These are phyloP conservation scores for Leistus spinibarbis DNA, from an alignment of 2,888 invertebrate species.

Conservation along the genomic window DNA sequence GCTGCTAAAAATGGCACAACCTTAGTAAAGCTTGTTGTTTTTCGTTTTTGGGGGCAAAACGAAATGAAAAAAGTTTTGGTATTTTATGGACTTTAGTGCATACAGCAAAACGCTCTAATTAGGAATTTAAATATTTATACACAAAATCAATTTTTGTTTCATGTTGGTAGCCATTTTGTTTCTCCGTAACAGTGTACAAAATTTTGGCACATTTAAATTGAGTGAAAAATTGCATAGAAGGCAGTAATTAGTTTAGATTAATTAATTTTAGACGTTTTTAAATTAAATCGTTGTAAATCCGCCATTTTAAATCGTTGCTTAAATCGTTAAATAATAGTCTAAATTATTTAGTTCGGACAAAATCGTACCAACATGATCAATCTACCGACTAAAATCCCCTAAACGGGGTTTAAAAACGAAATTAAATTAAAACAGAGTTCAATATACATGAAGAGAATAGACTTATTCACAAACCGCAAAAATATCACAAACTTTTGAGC, in stretches of 20 bases:
- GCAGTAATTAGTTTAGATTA: not conserved
- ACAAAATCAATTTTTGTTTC: not conserved
- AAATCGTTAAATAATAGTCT: not conserved
- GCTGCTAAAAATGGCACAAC: not conserved
- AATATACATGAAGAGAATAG: not conserved
- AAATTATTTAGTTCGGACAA: not conserved
- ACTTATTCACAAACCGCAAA: not conserved
- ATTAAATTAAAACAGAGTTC: not conserved
- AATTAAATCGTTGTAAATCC: not conserved
- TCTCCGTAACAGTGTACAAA: not conserved
- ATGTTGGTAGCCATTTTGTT: not conserved
- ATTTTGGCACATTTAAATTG: not conserved
- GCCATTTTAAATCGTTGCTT: not conserved
- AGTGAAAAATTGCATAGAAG: not conserved
- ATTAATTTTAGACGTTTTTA: not conserved
- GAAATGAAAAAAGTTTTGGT: not conserved
- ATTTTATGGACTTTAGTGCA: not conserved
- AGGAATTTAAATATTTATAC: not conserved
- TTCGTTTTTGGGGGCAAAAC: not conserved
- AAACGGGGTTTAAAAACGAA: not conserved
- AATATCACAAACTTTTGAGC: not conserved
- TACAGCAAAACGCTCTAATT: not conserved
- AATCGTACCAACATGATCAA: not conserved
- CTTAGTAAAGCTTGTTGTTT: not conserved
- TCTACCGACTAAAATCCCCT: not conserved